These are phyloP conservation scores for Psephotus haematonotus DNA, from an alignment of 2,113 vertebrate genomes.

Conservation along the genomic window DNA sequence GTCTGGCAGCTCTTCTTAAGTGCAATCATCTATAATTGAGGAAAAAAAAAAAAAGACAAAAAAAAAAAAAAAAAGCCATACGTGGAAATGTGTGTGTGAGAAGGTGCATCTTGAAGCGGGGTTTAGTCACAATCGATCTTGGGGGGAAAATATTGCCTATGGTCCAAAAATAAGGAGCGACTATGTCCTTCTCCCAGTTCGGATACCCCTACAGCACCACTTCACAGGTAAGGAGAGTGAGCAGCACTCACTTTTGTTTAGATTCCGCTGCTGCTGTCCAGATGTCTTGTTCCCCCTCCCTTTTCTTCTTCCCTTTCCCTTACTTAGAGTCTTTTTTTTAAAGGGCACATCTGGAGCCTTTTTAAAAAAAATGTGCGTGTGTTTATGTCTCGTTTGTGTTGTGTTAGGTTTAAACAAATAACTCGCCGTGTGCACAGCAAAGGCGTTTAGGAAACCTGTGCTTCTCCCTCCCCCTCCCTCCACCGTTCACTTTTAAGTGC, in stretches of 20 bases:
- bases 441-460: conserved; percentile 19
- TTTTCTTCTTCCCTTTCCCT: conserved; percentile 50
- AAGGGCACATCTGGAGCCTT: conserved; percentile 65
- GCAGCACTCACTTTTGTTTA: conserved; percentile 63
- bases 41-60: not conserved
- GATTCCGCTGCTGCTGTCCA: conserved; percentile 55
- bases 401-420: conserved; percentile 48
- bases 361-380: conserved; percentile 47
- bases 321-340: conserved; percentile 47
- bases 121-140: conserved; percentile 90
- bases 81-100: conserved; percentile 84
- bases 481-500: conserved; percentile 37
- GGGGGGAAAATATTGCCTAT: conserved; percentile 85
- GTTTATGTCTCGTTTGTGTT: conserved; percentile 59
- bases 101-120: conserved; percentile 84
- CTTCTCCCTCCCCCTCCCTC: not conserved
- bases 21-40: conserved; percentile 91
- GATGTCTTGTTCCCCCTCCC: conserved; percentile 46
- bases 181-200: conserved; percentile 98
- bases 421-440: conserved; percentile 24
- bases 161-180: conserved; percentile 86
- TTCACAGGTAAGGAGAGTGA: conserved; percentile 90
- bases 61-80: conserved; percentile 73
- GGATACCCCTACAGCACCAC: conserved; percentile 95
- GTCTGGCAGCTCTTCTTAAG: conserved; percentile 81